Percentiles rank a stretch among this genome's conserved stretches.
phyloP scores from a whole-genome alignment of 2,113 vertebrate genomes.

The Eulacestoma nigropectus region DNA sequence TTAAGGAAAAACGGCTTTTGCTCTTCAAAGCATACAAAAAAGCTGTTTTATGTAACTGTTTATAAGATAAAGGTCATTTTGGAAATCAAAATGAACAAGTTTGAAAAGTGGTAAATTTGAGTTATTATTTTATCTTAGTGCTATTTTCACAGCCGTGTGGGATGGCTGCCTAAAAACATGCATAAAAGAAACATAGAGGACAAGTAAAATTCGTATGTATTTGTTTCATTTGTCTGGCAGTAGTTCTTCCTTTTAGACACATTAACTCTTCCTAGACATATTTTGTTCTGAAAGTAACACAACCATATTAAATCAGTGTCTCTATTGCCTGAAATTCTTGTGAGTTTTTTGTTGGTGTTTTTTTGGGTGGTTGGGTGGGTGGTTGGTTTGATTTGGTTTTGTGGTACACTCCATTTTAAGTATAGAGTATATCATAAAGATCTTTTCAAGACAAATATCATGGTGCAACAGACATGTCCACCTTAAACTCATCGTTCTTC shows the following conservation, averaged over 20 bases:
- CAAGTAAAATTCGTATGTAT: background rate
- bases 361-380: background rate
- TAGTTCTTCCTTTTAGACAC: background rate
- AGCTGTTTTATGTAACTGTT: slow-evolving; percentile 16
- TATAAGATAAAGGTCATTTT: slow-evolving; percentile 31
- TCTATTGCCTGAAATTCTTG: background rate
- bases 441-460: background rate
- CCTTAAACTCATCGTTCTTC: background rate
- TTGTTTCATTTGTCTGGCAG: background rate
- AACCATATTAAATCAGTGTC: background rate
- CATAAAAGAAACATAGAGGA: background rate
- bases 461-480: background rate
- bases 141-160: background rate
- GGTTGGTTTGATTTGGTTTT: background rate
- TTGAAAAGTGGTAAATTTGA: background rate
- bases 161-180: background rate
- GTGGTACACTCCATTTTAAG: background rate
- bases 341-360: background rate
- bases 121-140: background rate
- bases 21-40: slow-evolving; percentile 14
- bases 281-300: background rate
- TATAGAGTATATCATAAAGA: background rate
- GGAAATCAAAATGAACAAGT: background rate
- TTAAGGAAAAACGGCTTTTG: slow-evolving; percentile 45
- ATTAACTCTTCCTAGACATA: background rate